These are phyloP conservation scores for Matsumyia berberina DNA, from an alignment of 2,888 invertebrate species.

Conservation along the genomic window DNA sequence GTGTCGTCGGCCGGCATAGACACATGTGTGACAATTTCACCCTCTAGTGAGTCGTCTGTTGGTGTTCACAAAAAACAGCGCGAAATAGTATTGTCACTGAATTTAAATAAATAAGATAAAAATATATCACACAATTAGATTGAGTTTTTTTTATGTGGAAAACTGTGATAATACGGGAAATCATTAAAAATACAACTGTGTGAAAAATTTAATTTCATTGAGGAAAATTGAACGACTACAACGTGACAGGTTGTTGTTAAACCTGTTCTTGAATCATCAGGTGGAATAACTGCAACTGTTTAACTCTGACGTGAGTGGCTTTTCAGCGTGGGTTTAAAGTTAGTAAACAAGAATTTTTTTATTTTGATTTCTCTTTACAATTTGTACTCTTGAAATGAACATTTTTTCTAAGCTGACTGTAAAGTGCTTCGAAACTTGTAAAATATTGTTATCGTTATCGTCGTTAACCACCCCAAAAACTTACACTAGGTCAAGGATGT, in stretches of 20 bases:
- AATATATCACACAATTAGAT: too few relatives aligned
- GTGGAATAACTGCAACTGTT: slow-evolving; percentile 42
- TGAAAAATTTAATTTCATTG: slow-evolving; percentile 44
- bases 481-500: too few relatives aligned
- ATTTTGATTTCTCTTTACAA: not conserved
- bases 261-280: slow-evolving; percentile 70
- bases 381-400: too few relatives aligned
- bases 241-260: slow-evolving; percentile 25
- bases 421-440: too few relatives aligned
- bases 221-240: slow-evolving; percentile 20
- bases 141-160: not conserved
- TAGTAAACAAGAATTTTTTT: not conserved
- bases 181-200: slow-evolving; percentile 19
- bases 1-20: slow-evolving; percentile 56
- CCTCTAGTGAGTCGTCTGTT: slow-evolving; percentile 33
- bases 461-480: too few relatives aligned
- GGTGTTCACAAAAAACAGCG: slow-evolving; percentile 33
- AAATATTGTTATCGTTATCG: too few relatives aligned
- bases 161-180: not conserved
- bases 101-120: slow-evolving; percentile 11
- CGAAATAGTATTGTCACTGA: slow-evolving; percentile 23
- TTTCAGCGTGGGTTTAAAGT: not conserved
- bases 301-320: slow-evolving; percentile 41
- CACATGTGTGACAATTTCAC: slow-evolving; percentile 33
- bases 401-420: too few relatives aligned